Base-by-base conservation (phyloP, 1,140 invertebrate species). In the Campoletis sonorensis region DNA sequence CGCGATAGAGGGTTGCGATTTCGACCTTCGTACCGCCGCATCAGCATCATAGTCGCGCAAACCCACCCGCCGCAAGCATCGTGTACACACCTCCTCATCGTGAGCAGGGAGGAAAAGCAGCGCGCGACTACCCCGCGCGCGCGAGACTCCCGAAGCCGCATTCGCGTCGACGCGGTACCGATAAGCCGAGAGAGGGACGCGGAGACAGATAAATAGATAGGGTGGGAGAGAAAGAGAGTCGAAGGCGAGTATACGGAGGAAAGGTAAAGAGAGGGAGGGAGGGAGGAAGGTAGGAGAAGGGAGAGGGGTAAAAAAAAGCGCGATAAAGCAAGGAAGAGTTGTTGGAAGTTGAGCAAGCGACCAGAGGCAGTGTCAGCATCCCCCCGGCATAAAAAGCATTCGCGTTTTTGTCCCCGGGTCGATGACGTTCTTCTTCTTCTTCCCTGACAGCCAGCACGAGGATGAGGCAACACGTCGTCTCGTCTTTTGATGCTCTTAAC, bases 351-450 rank as follows among this genome's bases (percentile, higher is more conserved):
- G 27, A 37, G 40, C 37, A 18, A 75, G 51, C 72, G 72, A 75
- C 49, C 11, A 64, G 51, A 21, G 21, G n/a, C 84, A 84, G 81
- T 54, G 83, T 73, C 81, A 83, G 80, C 58, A 82, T 79, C 84
- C 45, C 79, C 77, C 76, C 79, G 71, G 79, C 18, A 76, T 83
- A 84, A 84, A 83, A 84, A 83, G 72, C 78, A 80, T 61, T 70
- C 79, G 72, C 72, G 64, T 15, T 70, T 33, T 70, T 30, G 13
- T 82, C 75, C 78, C 79, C 72, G 58, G 79, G 80, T 64, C 73
- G 67, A 82, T 82, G 81, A 84, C 82, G 82, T 83, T 81, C 81
- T 84, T 64, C 76, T 76, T 76, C 49, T 78, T 67, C 30, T 67
- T 78, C 58, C 58, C 76, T 78, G 76, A 78, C 76, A 78, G 58